Percentiles rank a stretch among this genome's conserved stretches.
Evolutionary conservation across 2,888 invertebrate species (phyloP).

Genomic region (Mystacides longicornis): DNA sequence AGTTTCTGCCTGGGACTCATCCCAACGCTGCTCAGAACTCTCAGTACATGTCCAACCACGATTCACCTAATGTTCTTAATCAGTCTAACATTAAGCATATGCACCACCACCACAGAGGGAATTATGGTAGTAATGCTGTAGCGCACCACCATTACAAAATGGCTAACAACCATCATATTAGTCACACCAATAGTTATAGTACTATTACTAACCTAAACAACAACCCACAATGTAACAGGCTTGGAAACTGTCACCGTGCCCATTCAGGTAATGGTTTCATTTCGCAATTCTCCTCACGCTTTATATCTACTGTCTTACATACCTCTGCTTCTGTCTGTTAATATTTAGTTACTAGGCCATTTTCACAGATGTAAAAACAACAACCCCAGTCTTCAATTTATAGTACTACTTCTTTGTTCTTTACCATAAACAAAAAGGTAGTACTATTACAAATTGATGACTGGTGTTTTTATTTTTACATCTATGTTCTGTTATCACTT

Average conservation of each 20-base stretch:
- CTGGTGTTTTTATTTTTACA: no score
- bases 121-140: slow-evolving; percentile 34
- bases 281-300: not conserved
- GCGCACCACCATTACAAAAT: slow-evolving; percentile 40
- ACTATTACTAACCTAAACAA: slow-evolving; percentile 37
- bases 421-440: no score
- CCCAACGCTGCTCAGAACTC: slow-evolving; percentile 55
- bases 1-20: slow-evolving; percentile 87
- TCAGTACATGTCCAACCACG: slow-evolving; percentile 38
- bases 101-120: slow-evolving; percentile 50
- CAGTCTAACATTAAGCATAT: slow-evolving; percentile 52
- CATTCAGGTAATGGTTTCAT: slow-evolving; percentile 37
- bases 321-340: not conserved
- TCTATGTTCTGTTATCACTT: no score
- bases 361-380: no score
- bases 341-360: no score
- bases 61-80: slow-evolving; percentile 43
- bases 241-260: slow-evolving; percentile 45
- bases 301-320: not conserved
- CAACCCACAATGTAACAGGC: slow-evolving; percentile 47
- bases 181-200: slow-evolving; percentile 26
- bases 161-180: slow-evolving; percentile 40
- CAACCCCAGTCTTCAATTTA: no score
- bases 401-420: no score
- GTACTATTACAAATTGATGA: no score